phyloP scores from a whole-genome alignment of 2,113 vertebrate genomes.

The Apistogramma diplotaenia region DNA sequence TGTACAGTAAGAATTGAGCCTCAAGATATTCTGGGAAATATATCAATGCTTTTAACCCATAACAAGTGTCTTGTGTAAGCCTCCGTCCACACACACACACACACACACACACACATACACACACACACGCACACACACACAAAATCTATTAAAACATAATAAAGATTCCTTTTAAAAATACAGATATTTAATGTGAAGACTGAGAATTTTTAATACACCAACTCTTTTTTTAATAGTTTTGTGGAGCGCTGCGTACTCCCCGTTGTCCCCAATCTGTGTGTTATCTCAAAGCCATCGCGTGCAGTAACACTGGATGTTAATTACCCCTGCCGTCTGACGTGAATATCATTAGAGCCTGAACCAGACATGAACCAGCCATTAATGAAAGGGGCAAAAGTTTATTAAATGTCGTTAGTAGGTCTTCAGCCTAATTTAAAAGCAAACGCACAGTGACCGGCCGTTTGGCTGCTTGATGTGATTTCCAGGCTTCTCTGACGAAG shows the following conservation, averaged over 20 bases:
- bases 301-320: constrained; percentile 41
- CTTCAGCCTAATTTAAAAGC: constrained; percentile 55
- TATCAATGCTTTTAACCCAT: constrained; percentile 14
- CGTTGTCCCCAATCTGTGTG: background rate
- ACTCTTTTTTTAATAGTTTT: background rate
- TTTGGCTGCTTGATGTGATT: constrained; percentile 26
- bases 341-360: constrained; percentile 56
- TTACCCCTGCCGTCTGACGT: constrained; percentile 38
- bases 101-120: background rate
- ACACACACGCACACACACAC: no score
- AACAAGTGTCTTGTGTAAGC: background rate
- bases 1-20: constrained; percentile 21
- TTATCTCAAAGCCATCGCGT: constrained; percentile 33
- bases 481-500: constrained; percentile 9
- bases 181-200: background rate
- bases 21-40: constrained; percentile 40
- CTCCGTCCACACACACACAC: background rate
- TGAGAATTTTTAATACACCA: background rate
- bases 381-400: constrained; percentile 38
- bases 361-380: constrained; percentile 60
- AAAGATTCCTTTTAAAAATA: background rate
- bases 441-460: constrained; percentile 14
- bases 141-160: background rate
- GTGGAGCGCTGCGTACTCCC: background rate
- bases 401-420: constrained; percentile 70